A percentile compares a stretch with the other conserved stretches of the same genome.
Conservation (phyloP, 2,888 invertebrate species). For the Protonemura montana region DNA sequence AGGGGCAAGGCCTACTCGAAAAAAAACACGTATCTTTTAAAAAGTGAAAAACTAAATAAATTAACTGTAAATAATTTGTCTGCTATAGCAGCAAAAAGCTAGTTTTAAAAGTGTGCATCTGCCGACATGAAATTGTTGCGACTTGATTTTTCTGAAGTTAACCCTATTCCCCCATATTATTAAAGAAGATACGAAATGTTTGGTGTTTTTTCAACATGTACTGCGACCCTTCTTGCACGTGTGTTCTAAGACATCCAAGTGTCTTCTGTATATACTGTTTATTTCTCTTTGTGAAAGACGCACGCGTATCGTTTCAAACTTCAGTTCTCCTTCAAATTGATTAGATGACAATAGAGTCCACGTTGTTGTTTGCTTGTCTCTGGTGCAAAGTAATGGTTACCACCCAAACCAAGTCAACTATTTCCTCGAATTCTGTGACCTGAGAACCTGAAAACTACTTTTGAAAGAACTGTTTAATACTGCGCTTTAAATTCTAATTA, state of each 20-base stretch:
- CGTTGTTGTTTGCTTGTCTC: no score
- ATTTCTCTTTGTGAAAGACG: not conserved
- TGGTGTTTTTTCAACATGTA: slow-evolving; percentile 3
- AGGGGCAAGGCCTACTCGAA: not conserved
- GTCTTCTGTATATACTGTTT: not conserved
- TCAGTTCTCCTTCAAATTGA: not conserved
- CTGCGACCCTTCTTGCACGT: no score
- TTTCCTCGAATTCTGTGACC: no score
- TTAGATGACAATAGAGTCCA: not conserved
- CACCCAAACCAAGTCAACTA: no score
- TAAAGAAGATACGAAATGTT: not conserved
- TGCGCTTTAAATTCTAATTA: no score
- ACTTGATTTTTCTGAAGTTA: not conserved
- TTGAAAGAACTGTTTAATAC: no score
- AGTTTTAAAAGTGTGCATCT: not conserved
- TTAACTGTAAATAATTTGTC: not conserved
- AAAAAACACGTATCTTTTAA: not conserved
- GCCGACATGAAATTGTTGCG: not conserved
- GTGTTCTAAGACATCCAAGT: no score
- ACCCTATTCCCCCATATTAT: not conserved
- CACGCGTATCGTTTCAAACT: not conserved
- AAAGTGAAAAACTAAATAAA: not conserved
- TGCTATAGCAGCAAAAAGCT: not conserved
- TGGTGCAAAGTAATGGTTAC: no score
- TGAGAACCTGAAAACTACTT: no score